These are phyloP conservation scores for Sisyra nigra DNA, from an alignment of 2,888 invertebrate genomes.

Conservation along the genomic window DNA sequence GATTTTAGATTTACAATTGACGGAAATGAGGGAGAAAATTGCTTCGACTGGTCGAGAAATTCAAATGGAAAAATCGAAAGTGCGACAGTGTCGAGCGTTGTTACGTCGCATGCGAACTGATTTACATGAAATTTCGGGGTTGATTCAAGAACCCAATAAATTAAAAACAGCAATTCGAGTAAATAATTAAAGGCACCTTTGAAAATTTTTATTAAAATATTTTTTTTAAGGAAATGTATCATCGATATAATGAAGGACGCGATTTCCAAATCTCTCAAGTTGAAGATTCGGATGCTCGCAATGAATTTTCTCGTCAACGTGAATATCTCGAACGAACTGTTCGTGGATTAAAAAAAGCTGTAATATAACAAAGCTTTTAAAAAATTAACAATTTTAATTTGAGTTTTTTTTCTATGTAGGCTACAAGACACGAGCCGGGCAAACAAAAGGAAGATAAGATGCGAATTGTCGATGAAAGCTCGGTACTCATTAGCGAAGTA, in stretches of 20 bases:
- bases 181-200: constrained; percentile 11
- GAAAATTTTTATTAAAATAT: neutral
- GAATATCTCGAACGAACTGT: constrained; percentile 62
- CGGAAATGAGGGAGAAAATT: constrained; percentile 62
- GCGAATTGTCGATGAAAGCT: constrained; percentile 48
- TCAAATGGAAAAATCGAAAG: constrained; percentile 43
- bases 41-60: constrained; percentile 54
- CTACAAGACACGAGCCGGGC: constrained; percentile 20
- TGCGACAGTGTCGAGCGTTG: constrained; percentile 41
- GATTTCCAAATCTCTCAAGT: constrained; percentile 48
- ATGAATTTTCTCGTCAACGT: constrained; percentile 64
- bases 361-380: constrained; percentile 9
- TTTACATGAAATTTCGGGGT: constrained; percentile 60
- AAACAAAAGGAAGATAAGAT: constrained; percentile 25
- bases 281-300: constrained; percentile 53
- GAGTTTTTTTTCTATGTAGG: constrained; percentile 18
- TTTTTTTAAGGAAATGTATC: constrained; percentile 37
- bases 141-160: constrained; percentile 58
- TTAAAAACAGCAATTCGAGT: constrained; percentile 39
- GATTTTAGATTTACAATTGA: constrained; percentile 51
- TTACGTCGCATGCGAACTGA: constrained; percentile 66
- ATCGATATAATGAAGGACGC: constrained; percentile 53
- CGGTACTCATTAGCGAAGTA: constrained; percentile 57
- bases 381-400: neutral
- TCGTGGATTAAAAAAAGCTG: constrained; percentile 30